Percentiles rank a stretch among this genome's conserved stretches.
Conservation (phyloP, 2,797 vertebrate genomes). For the Rousettus madagascariensis region DNA sequence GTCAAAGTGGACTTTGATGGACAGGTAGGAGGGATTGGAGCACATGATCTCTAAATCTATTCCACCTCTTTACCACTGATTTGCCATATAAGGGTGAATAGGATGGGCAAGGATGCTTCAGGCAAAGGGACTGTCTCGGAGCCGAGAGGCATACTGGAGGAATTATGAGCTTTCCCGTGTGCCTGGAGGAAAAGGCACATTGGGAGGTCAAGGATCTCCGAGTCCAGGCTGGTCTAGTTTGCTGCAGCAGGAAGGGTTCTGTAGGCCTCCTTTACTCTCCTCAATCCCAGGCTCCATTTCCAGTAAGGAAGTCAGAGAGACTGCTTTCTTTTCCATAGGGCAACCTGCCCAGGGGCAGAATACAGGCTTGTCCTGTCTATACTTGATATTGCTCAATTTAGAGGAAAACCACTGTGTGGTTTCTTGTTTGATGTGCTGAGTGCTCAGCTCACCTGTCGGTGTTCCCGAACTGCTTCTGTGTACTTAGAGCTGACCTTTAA, state of each 20-base stretch:
- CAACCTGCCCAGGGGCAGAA: neutral
- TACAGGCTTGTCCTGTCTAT: neutral
- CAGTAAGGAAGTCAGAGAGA: neutral
- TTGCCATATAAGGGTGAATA: rapidly evolving
- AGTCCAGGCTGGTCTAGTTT: neutral
- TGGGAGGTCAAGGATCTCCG: neutral
- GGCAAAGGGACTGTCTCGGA: neutral
- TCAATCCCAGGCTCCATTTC: neutral
- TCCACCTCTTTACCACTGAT: neutral
- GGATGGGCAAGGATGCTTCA: neutral
- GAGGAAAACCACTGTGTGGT: neutral
- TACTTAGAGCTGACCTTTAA: neutral
- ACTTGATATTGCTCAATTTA: neutral
- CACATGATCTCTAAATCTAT: neutral
- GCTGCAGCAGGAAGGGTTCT: neutral
- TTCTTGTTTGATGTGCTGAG: neutral
- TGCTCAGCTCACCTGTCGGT: neutral
- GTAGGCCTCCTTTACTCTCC: neutral
- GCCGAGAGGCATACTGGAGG: neutral
- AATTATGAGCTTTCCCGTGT: neutral
- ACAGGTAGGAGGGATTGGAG: neutral
- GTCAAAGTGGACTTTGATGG: neutral
- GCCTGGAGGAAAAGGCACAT: neutral
- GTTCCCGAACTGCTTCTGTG: neutral
- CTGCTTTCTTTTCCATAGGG: neutral